Evolutionary conservation across 2,888 invertebrate species (phyloP), one percentile per base, ranked within the genome.

Genomic region (Macropis europaea): DNA sequence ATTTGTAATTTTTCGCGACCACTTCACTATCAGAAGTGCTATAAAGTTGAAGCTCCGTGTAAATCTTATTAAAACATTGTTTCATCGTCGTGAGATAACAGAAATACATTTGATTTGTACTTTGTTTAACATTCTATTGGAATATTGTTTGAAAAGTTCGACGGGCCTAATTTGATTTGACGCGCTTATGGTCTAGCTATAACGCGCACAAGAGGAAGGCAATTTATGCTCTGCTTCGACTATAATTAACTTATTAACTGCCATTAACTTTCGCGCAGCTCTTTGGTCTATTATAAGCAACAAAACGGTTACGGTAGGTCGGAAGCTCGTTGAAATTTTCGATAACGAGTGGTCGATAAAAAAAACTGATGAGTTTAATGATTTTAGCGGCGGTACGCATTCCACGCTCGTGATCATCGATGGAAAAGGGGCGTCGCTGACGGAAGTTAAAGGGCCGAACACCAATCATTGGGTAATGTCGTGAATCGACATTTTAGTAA

Each of bases 351-450:
- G n/a, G n/a, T 19, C 22, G 38, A 30, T 3, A 2, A 47, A 32
- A 9, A 19, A 17, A 22, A 0, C 2, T 24, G 0, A 30, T 24
- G 6, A n/a, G 17, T 43, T 63, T 28, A 2, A 45, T 17, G 0
- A 43, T 2, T 26, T 38, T 90, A 97, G 97, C 24, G 97, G 97
- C 40, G 96, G 95, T 26, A 97, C 97, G 66, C 95, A 95, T 86
- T 97, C 97, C 11, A 94, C 94, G 67, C 91, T 96, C 42, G 93
- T 96, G 28, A 93, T 97, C 68, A 93, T 95, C 84, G 93, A 96
- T 85, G 93, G 93, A 28, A 90, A 92, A 26, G 97, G 97, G 5
- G 91, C 93, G 47, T 92, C 94, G 50, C 86, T 97, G 36, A 92
- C 94, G 1, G 92, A 91, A 79, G 91, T 93, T 42, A 92, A 93